Evolutionary conservation across 2,113 vertebrate genomes (phyloP).

Genomic region (Hippocampus comes): DNA sequence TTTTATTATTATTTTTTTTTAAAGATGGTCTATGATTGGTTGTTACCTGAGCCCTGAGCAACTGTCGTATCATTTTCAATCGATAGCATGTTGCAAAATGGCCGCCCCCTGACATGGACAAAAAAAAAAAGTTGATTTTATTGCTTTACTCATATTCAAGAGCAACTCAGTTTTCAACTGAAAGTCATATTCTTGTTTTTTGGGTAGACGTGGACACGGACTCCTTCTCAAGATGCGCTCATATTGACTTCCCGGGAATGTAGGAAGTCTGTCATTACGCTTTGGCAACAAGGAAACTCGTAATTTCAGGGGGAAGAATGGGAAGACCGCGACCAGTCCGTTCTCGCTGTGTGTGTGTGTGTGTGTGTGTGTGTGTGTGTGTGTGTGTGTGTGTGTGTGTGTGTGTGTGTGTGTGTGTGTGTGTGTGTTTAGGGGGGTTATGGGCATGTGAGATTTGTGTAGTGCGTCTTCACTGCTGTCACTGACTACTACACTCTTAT

Average conservation of each 20-base stretch:
- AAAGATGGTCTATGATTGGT: no score
- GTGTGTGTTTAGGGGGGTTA: background rate
- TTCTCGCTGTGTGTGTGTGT: background rate
- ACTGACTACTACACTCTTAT: background rate
- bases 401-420: background rate
- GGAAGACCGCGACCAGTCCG: background rate
- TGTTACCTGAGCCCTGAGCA: no score
- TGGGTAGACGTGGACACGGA: background rate
- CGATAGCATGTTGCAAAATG: no score
- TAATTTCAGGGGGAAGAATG: conserved; percentile 3
- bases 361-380: background rate
- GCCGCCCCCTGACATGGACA: no score
- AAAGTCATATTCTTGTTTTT: background rate
- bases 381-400: background rate
- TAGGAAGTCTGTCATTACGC: conserved; percentile 11
- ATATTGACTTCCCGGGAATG: background rate
- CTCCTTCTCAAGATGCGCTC: background rate
- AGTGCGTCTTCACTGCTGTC: background rate
- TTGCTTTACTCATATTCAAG: no score
- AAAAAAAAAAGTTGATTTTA: no score
- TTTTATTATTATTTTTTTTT: no score
- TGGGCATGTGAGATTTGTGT: background rate
- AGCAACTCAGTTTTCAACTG: background rate
- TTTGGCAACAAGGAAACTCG: conserved; percentile 2
- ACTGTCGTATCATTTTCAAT: no score